A percentile compares a stretch with the other conserved stretches of the same genome.
These are phyloP conservation scores for Casuarius casuarius DNA, from an alignment of 2,113 vertebrate species.

Conservation along the genomic window DNA sequence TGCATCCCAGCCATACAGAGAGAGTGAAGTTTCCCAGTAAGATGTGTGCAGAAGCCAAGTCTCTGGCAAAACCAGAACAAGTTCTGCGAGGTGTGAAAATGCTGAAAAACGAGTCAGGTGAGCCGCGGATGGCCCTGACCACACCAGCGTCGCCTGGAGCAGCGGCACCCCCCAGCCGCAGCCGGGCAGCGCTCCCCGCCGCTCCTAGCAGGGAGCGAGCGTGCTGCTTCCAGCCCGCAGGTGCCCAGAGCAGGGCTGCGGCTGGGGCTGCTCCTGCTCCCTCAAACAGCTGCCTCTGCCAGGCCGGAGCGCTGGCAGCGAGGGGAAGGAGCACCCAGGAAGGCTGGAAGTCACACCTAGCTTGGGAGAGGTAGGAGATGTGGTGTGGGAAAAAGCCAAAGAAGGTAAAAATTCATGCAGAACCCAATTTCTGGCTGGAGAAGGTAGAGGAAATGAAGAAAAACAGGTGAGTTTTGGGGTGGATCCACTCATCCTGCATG, in stretches of 20 bases:
- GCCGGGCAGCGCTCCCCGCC: not conserved
- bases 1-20: not conserved
- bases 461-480: not conserved
- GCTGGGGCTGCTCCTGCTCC: not conserved
- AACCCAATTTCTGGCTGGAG: not conserved
- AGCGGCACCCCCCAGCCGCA: not conserved
- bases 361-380: not conserved
- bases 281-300: not conserved
- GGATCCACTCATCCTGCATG: not conserved
- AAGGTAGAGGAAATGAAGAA: not conserved
- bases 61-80: not conserved
- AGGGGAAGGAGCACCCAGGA: not conserved
- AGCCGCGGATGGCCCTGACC: not conserved
- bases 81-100: not conserved
- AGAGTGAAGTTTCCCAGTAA: not conserved
- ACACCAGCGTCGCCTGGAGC: not conserved
- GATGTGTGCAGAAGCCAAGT: not conserved
- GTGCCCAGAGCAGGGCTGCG: not conserved
- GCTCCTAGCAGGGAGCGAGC: not conserved
- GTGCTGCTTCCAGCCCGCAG: not conserved
- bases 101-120: constrained; percentile 14
- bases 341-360: not conserved
- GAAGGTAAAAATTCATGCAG: not conserved
- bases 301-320: not conserved
- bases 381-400: not conserved